Conservation (phyloP, 2,113 vertebrate genomes). For the Bagarius yarrelli region DNA sequence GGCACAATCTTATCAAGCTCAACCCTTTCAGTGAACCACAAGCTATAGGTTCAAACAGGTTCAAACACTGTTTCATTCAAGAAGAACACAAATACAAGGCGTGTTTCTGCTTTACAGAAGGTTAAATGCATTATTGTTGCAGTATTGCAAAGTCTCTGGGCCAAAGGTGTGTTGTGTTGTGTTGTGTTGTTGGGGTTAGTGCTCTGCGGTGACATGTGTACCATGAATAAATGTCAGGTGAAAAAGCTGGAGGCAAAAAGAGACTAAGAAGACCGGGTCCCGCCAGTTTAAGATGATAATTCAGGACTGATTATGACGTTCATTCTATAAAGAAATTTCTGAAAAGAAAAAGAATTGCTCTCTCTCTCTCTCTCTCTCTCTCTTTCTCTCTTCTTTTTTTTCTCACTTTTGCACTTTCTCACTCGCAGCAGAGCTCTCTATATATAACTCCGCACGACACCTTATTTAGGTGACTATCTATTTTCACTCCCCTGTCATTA, state of each 20-base stretch:
- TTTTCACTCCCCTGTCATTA: slow-evolving; percentile 19
- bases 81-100: background rate
- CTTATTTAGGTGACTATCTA: slow-evolving; percentile 38
- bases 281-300: slow-evolving; percentile 12
- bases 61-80: background rate
- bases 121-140: background rate
- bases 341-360: background rate
- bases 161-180: slow-evolving; percentile 5
- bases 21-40: background rate
- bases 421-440: slow-evolving; percentile 14
- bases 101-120: background rate
- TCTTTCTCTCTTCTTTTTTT: background rate
- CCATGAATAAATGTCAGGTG: slow-evolving; percentile 7
- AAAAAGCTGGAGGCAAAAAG: slow-evolving; percentile 13
- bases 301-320: slow-evolving; percentile 9
- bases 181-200: slow-evolving; percentile 15
- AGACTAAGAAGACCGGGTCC: slow-evolving; percentile 1
- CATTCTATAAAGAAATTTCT: slow-evolving; percentile 20
- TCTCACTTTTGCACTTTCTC: slow-evolving; percentile 2
- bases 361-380: slow-evolving; percentile 11
- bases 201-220: slow-evolving; percentile 12
- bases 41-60: background rate
- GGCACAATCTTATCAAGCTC: background rate
- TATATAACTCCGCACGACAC: slow-evolving; percentile 27
- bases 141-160: slow-evolving; percentile 9